Base-by-base conservation (phyloP, 2,113 vertebrate species). In the Hypomesus transpacificus region DNA sequence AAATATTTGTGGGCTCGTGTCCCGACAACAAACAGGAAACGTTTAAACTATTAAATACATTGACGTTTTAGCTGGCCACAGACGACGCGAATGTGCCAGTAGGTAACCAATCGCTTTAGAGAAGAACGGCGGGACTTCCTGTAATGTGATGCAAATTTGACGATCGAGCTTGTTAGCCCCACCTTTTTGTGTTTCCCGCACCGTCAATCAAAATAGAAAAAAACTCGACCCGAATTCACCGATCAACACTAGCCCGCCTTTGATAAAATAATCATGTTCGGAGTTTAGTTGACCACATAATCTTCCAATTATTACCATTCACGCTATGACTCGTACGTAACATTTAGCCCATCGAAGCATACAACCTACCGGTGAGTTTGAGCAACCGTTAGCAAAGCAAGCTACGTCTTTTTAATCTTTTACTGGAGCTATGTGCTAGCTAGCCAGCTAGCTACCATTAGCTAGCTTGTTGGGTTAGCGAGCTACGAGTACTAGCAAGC, bases 181-280 rank as follows among this genome's bases (percentile, higher is more conserved):
- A 91, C 96, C 95, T 94, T 94, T 96, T 95, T 93, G 94, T 95
- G 94, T 96, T 95, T 96, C 96, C 94, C 95, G 95, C 96, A 96
- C 96, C 95, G 96, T 98, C 96, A 97, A 98, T 97, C 96, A 98
- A 97, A 97, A 95, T 94, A 96, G 92, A 90, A 93, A 93, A 91
- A 90, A 92, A 93, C 86, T 91, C 92, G 94, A 95, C 92, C 91
- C 91, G 93, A 94, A 92, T 94, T 94, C 93, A 82, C 91, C 93
- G 93, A 93, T 93, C 92, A 89, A 90, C 88, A 86, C 89, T 90
- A 90, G 90, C 91, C 90, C 91, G 91, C 90, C 91, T 92, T 92
- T 91, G 91, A 92, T 92, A 91, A 92, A 92, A 92, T 89, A 90
- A 91, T 90, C 89, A 93, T 92, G 92, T 91, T 88, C 83, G 89